These are phyloP conservation scores for Danio rerio DNA, from an alignment of 2,113 vertebrate species.

Conservation along the genomic window DNA sequence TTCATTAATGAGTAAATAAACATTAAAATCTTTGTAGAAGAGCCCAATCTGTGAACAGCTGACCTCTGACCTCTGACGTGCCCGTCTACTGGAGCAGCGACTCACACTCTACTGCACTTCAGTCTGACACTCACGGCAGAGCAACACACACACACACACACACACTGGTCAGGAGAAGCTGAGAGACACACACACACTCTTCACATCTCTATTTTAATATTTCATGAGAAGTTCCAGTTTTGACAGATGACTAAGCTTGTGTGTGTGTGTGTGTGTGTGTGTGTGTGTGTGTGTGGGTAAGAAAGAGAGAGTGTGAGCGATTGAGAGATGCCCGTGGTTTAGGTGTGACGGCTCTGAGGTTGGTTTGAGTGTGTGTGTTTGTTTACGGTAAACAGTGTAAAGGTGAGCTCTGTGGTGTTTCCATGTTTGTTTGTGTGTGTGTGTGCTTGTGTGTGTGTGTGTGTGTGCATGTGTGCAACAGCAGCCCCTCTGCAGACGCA, in stretches of 20 bases:
- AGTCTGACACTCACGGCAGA: too few species aligned
- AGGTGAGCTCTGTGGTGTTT: constrained; percentile 23
- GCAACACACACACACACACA: too few species aligned
- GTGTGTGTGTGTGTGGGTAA: background rate
- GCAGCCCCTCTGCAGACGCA: constrained; percentile 4
- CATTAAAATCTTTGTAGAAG: too few species aligned
- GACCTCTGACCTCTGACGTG: too few species aligned
- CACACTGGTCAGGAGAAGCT: too few species aligned
- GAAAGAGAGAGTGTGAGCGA: background rate
- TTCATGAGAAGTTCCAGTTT: background rate
- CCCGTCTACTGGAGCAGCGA: too few species aligned
- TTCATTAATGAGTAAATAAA: too few species aligned
- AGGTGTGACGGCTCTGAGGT: background rate
- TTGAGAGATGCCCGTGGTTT: constrained; percentile 7
- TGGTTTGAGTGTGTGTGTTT: background rate
- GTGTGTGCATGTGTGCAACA: background rate
- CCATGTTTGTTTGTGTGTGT: background rate
- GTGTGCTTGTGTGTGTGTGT: background rate
- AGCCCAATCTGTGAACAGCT: too few species aligned
- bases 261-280: background rate
- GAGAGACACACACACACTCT: too few species aligned
- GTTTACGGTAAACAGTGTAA: constrained; percentile 39
- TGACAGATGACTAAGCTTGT: background rate
- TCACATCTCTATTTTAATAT: too few species aligned
- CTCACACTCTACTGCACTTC: too few species aligned